These are phyloP conservation scores for Diachasma alloeum DNA, from an alignment of 1,140 invertebrate genomes.

Conservation along the genomic window DNA sequence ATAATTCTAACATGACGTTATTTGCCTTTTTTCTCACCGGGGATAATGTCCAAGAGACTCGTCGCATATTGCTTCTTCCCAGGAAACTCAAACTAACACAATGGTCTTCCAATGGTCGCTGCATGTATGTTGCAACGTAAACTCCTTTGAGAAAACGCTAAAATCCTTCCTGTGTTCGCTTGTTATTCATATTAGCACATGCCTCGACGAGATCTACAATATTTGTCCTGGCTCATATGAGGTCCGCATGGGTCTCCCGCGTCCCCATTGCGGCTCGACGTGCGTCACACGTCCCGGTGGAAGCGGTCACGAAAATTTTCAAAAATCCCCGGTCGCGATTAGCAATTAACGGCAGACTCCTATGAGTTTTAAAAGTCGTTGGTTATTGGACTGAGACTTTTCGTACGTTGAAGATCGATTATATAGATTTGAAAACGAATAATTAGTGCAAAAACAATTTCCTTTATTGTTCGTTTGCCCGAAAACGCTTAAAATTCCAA, in stretches of 20 bases:
- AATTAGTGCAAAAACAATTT: too few species aligned
- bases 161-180: conserved; percentile 58
- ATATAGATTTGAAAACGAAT: too few species aligned
- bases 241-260: background rate
- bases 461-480: too few species aligned
- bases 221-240: conserved; percentile 37
- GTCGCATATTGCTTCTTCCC: background rate
- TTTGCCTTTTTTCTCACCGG: background rate
- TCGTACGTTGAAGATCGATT: too few species aligned
- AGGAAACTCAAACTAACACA: background rate
- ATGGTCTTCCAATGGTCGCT: background rate
- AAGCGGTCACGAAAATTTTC: background rate
- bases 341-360: too few species aligned
- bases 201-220: conserved; percentile 45
- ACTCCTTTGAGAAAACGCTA: conserved; percentile 37
- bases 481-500: too few species aligned
- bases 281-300: too few species aligned
- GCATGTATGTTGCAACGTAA: conserved; percentile 7
- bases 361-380: too few species aligned
- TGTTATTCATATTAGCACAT: conserved; percentile 59
- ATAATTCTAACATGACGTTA: background rate
- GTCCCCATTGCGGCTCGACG: background rate
- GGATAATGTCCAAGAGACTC: background rate
- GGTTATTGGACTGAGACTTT: too few species aligned
- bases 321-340: background rate